A percentile compares a stretch with the other conserved stretches of the same genome.
Conservation (phyloP, 2,888 invertebrate species). For the Dolichomitus sp. region DNA sequence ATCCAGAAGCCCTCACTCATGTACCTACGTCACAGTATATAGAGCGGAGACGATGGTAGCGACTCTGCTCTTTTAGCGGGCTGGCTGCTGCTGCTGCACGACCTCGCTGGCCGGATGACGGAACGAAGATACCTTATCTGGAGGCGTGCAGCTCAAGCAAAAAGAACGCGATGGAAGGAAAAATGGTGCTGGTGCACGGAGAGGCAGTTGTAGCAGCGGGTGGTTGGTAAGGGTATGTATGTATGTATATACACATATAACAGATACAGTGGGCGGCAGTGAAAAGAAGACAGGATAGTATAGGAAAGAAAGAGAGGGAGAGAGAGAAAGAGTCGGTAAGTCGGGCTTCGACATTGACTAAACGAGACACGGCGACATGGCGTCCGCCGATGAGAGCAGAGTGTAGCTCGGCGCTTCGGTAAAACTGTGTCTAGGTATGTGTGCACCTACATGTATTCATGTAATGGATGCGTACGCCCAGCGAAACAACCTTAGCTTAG, state of each 20-base stretch:
- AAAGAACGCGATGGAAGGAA: conserved; percentile 68
- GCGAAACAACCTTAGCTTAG: conserved; percentile 28
- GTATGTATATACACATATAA: conserved; percentile 3
- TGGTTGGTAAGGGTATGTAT: conserved; percentile 35
- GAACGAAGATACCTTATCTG: conserved; percentile 73
- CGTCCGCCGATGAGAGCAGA: conserved; percentile 76
- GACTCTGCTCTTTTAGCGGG: conserved; percentile 29
- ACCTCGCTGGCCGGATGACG: conserved; percentile 70
- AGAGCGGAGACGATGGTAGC: conserved; percentile 11
- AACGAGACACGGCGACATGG: conserved; percentile 80
- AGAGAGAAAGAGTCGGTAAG: conserved; percentile 71
- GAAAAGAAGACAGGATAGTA: conserved; percentile 42
- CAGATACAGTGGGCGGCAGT: conserved; percentile 41
- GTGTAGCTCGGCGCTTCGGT: conserved; percentile 17
- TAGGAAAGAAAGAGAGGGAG: conserved; percentile 51
- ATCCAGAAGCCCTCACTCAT: conserved; percentile 50
- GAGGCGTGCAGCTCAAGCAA: conserved; percentile 72
- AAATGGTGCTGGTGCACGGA: conserved; percentile 66
- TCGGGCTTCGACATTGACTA: conserved; percentile 81
- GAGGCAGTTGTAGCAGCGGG: conserved; percentile 41
- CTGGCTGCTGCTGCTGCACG: conserved; percentile 51
- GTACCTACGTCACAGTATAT: conserved; percentile 21
- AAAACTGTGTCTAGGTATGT: conserved; percentile 20
- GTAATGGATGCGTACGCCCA: conserved; percentile 23
- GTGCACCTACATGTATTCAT: conserved; percentile 1